Conservation (phyloP, 2,113 vertebrate species). For the Siniperca chuatsi region DNA sequence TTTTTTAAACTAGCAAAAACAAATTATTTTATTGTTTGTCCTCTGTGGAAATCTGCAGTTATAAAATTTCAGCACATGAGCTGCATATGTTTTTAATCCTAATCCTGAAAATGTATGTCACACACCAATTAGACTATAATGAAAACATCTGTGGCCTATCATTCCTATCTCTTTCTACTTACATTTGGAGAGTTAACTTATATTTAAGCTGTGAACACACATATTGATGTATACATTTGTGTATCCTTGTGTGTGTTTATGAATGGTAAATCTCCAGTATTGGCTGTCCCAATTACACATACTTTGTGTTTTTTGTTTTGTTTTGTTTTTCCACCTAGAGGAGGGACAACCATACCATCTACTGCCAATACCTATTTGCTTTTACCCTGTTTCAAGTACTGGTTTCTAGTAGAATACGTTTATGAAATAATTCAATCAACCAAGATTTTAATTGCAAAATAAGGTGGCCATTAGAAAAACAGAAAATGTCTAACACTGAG, state of each 20-base stretch:
- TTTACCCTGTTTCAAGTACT: background rate
- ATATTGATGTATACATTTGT: background rate
- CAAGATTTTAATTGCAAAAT: background rate
- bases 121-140: slow-evolving; percentile 48
- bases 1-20: background rate
- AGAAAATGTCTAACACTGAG: background rate
- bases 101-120: slow-evolving; percentile 40
- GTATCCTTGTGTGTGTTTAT: background rate
- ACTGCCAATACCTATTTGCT: background rate
- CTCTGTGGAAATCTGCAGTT: background rate
- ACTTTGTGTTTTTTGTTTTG: background rate
- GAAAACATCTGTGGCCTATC: slow-evolving; percentile 57
- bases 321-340: background rate
- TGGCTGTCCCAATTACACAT: background rate
- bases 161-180: slow-evolving; percentile 35
- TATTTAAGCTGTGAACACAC: background rate
- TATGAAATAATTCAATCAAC: background rate
- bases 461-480: background rate
- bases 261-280: background rate
- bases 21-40: background rate
- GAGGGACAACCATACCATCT: background rate
- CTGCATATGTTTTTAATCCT: slow-evolving; percentile 38
- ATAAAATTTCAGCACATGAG: background rate
- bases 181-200: slow-evolving; percentile 19
- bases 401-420: background rate